Conservation (phyloP, 2,797 vertebrate species). For the Mormyrus proboscirostris region DNA sequence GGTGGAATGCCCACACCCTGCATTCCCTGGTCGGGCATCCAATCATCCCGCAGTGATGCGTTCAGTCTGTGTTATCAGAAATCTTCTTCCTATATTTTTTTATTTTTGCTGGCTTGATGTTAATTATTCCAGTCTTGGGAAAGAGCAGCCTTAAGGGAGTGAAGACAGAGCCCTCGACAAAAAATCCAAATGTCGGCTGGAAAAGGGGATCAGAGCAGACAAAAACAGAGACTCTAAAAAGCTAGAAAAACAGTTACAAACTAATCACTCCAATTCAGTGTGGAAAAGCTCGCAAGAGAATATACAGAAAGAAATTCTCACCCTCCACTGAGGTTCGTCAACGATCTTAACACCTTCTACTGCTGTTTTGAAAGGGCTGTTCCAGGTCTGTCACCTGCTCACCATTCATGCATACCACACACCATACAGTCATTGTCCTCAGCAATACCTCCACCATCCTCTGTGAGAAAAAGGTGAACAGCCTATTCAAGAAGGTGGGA, state of each 20-base stretch:
- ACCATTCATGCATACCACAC: background rate
- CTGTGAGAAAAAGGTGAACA: background rate
- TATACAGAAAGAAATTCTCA: background rate
- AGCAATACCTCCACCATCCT: background rate
- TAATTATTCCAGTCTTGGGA: constrained; percentile 15
- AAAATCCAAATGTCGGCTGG: background rate
- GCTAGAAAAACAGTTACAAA: background rate
- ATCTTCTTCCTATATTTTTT: constrained; percentile 27
- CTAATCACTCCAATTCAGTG: background rate
- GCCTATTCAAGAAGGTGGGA: background rate
- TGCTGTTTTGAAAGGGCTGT: background rate
- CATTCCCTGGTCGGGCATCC: background rate
- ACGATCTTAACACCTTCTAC: background rate
- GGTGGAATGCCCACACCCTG: background rate
- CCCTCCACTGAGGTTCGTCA: background rate
- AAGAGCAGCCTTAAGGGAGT: background rate
- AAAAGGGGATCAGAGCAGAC: background rate
- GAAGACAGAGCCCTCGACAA: background rate
- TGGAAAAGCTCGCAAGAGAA: background rate
- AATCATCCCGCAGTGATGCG: constrained; percentile 11
- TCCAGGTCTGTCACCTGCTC: background rate
- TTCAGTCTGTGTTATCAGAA: constrained; percentile 24
- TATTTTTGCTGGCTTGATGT: constrained; percentile 18
- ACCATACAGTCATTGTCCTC: background rate
- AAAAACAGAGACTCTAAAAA: background rate